Percentiles rank a stretch among this genome's conserved stretches.
Conservation (phyloP, 1,140 invertebrate genomes). For the Trypoxylus dichotomus region DNA sequence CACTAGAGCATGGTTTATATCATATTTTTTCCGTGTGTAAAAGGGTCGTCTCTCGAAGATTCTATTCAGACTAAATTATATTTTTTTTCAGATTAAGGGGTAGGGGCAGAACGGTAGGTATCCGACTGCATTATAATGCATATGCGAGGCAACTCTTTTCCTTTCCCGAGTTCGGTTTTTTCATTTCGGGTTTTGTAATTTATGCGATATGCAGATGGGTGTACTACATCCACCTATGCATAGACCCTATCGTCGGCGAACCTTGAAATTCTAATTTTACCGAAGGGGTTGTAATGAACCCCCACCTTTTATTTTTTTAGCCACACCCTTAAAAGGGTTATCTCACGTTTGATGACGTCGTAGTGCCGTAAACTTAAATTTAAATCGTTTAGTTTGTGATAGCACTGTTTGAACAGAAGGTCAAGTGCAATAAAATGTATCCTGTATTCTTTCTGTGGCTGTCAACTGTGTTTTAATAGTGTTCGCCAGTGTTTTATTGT, state of each 20-base stretch:
- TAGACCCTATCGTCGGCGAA: slow-evolving; percentile 6
- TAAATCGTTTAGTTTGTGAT: slow-evolving; percentile 15
- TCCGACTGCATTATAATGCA: slow-evolving; percentile 40
- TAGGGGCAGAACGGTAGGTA: slow-evolving; percentile 35
- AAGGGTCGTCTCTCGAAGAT: slow-evolving; percentile 40
- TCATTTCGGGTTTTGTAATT: slow-evolving; percentile 34
- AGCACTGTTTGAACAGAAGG: slow-evolving; percentile 1
- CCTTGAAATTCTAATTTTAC: slow-evolving; percentile 40
- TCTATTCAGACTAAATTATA: slow-evolving; percentile 43
- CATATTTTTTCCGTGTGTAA: slow-evolving; percentile 46
- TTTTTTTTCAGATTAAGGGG: slow-evolving; percentile 32
- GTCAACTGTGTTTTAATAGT: not conserved
- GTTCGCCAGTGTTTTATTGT: not conserved
- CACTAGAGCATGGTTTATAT: slow-evolving; percentile 50
- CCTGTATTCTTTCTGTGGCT: not conserved
- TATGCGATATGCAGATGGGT: slow-evolving; percentile 43
- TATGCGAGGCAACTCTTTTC: slow-evolving; percentile 33
- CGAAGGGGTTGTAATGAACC: slow-evolving; percentile 38
- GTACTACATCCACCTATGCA: not conserved
- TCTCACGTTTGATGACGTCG: slow-evolving; percentile 22
- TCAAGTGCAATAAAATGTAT: not conserved
- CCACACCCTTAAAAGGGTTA: slow-evolving; percentile 38
- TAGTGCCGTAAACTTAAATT: not conserved
- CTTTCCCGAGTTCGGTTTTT: slow-evolving; percentile 4
- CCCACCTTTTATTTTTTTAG: slow-evolving; percentile 33